phyloP scores from a whole-genome alignment of 2,113 vertebrate genomes.

The Barnardius zonarius region DNA sequence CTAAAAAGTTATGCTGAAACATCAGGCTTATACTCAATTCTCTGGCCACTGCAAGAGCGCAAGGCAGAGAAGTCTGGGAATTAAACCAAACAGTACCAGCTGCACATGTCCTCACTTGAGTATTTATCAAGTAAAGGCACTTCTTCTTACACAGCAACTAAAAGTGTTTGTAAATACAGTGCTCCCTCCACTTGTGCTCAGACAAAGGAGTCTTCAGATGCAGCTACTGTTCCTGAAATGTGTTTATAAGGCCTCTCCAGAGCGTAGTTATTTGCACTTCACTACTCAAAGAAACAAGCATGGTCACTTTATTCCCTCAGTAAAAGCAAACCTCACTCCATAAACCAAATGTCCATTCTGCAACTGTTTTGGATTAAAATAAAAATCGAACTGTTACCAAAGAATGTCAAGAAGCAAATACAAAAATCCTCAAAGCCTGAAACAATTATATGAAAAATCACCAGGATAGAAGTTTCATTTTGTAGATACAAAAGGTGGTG shows the following conservation, averaged over 20 bases:
- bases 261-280: neutral
- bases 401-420: neutral
- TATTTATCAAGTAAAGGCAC: neutral
- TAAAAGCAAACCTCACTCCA: neutral
- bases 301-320: accelerated
- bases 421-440: neutral
- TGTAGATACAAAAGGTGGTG: neutral
- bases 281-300: neutral
- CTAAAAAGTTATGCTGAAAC: neutral
- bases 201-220: neutral
- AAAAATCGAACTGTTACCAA: neutral
- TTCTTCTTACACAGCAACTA: neutral
- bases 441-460: neutral
- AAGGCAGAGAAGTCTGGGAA: neutral
- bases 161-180: neutral
- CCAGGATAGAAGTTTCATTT: neutral
- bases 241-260: neutral
- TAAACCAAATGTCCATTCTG: neutral
- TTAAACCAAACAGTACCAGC: neutral
- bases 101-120: neutral
- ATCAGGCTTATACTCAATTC: neutral
- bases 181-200: neutral
- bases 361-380: neutral
- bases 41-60: neutral
- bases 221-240: neutral